Conservation (phyloP, 2,888 invertebrate species). For the Mellilla xanthometata region DNA sequence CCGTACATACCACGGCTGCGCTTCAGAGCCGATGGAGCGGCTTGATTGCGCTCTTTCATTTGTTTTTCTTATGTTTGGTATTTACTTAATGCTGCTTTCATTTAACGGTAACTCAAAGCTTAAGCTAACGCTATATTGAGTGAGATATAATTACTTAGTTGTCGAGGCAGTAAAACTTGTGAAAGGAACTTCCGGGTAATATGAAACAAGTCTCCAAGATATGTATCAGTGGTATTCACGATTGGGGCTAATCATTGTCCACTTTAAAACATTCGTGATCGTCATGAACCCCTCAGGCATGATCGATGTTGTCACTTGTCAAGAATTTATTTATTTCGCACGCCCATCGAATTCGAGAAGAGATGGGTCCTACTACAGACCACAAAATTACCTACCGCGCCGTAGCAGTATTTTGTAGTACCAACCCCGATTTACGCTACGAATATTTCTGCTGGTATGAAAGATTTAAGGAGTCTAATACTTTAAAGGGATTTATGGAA, state of each 20-base stretch:
- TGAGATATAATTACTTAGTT: too few species aligned
- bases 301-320: conserved; percentile 25
- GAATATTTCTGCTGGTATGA: too few species aligned
- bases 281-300: conserved; percentile 2
- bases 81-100: background rate
- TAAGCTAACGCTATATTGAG: too few species aligned
- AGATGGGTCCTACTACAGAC: conserved; percentile 1
- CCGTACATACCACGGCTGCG: conserved; percentile 5
- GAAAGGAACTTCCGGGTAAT: too few species aligned
- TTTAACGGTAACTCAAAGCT: too few species aligned
- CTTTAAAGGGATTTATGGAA: too few species aligned
- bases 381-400: too few species aligned
- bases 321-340: conserved; percentile 11
- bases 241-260: conserved; percentile 3
- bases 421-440: too few species aligned
- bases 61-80: conserved; percentile 1
- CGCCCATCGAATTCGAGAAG: conserved; percentile 4
- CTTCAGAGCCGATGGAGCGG: conserved; percentile 8
- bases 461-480: too few species aligned
- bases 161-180: too few species aligned
- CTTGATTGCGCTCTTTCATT: conserved; percentile 9
- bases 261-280: conserved; percentile 2
- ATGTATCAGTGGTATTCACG: background rate
- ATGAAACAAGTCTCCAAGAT: background rate
- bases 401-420: too few species aligned